Evolutionary conservation across 2,797 vertebrate species (phyloP).

Genomic region (Eleutherodactylus coqui): DNA sequence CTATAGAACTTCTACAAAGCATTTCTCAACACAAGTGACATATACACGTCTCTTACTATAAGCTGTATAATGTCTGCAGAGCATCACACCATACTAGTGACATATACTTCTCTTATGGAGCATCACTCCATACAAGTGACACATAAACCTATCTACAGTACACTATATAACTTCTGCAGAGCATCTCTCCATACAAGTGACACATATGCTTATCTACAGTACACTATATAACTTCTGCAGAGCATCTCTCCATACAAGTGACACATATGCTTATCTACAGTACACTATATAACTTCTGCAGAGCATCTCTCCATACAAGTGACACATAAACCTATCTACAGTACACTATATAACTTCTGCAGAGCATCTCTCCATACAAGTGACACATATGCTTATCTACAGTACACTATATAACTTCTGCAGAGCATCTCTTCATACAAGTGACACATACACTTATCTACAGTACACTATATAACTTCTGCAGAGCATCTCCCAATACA

Average conservation of each 20-base stretch:
- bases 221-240: neutral
- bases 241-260: neutral
- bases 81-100: neutral
- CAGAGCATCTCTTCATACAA: neutral
- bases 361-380: constrained; percentile 1
- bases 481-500: neutral
- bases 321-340: neutral
- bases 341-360: neutral
- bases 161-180: neutral
- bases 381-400: no score
- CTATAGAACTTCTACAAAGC: neutral
- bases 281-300: neutral
- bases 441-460: no score
- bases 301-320: neutral
- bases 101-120: no score
- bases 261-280: no score
- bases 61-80: neutral
- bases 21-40: neutral
- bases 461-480: neutral
- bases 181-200: neutral
- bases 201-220: neutral
- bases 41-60: neutral
- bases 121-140: neutral
- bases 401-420: neutral
- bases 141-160: neutral